phyloP scores from a whole-genome alignment of 1,140 invertebrate species.

The Cydia amplana region DNA sequence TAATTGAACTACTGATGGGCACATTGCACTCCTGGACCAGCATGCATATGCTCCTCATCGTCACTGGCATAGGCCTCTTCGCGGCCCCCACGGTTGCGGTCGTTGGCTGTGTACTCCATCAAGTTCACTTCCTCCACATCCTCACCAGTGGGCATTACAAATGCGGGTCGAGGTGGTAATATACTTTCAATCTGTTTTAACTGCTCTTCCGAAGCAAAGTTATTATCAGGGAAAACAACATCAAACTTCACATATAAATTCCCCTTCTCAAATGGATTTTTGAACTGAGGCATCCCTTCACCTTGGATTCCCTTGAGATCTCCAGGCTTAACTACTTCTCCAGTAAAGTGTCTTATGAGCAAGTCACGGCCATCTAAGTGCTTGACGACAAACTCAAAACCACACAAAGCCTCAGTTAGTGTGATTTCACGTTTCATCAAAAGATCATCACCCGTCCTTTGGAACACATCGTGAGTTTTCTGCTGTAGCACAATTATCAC shows the following conservation, averaged over 20 bases:
- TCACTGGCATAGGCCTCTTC: constrained; percentile 85
- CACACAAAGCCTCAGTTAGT: constrained; percentile 94
- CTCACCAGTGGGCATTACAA: constrained; percentile 85
- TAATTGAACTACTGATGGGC: constrained; percentile 83
- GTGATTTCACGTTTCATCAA: constrained; percentile 86
- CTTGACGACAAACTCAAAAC: constrained; percentile 89
- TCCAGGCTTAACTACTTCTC: constrained; percentile 88
- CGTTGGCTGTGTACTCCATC: constrained; percentile 85
- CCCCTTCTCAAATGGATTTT: constrained; percentile 91
- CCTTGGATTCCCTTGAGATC: constrained; percentile 88
- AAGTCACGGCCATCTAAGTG: constrained; percentile 92
- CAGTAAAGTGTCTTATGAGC: constrained; percentile 85
- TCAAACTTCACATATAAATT: constrained; percentile 93
- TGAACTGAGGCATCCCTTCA: constrained; percentile 95
- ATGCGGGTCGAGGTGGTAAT: constrained; percentile 83
- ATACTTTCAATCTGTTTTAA: constrained; percentile 86
- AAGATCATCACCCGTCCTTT: constrained; percentile 88
- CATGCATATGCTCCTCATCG: constrained; percentile 82
- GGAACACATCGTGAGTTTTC: constrained; percentile 88
- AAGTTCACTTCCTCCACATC: constrained; percentile 92
- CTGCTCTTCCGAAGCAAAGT: constrained; percentile 86
- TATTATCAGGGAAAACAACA: constrained; percentile 90
- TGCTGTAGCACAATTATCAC: constrained; percentile 94
- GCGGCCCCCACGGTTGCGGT: constrained; percentile 69
- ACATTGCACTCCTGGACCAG: constrained; percentile 83